A percentile compares a stretch with the other conserved stretches of the same genome.
These are phyloP conservation scores for Eumacrocentrus americanus DNA, from an alignment of 2,888 invertebrate genomes.

Conservation along the genomic window DNA sequence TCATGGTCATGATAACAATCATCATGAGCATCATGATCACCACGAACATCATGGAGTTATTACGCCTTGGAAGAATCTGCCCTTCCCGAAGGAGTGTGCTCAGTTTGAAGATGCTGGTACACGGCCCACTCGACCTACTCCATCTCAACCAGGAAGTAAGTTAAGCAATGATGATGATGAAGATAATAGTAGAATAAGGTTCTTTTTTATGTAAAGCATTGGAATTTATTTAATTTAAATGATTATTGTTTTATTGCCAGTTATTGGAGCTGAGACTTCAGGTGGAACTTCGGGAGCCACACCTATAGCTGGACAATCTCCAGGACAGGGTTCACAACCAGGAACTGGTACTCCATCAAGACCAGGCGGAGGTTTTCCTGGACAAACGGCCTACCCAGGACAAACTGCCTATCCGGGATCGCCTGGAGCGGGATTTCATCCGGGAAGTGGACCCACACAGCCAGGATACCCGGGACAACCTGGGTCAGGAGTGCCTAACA, in stretches of 20 bases:
- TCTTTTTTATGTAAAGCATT: no score
- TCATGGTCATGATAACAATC: slow-evolving; percentile 39
- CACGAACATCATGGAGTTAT: slow-evolving; percentile 65
- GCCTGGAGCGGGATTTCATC: background rate
- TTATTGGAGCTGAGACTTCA: slow-evolving; percentile 24
- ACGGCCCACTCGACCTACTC: slow-evolving; percentile 25
- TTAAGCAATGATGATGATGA: background rate
- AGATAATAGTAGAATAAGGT: no score
- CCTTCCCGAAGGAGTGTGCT: slow-evolving; percentile 77
- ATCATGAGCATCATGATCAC: slow-evolving; percentile 42
- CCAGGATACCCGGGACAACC: slow-evolving; percentile 11
- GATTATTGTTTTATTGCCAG: slow-evolving; percentile 22
- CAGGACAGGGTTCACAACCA: slow-evolving; percentile 32
- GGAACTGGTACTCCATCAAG: slow-evolving; percentile 26
- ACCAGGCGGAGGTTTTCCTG: slow-evolving; percentile 41
- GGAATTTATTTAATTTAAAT: background rate
- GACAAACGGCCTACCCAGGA: slow-evolving; percentile 30
- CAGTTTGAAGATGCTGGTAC: slow-evolving; percentile 52
- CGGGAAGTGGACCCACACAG: background rate
- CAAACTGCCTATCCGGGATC: slow-evolving; percentile 19
- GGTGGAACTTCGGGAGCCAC: slow-evolving; percentile 24
- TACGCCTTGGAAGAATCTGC: slow-evolving; percentile 72
- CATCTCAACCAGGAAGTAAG: slow-evolving; percentile 7
- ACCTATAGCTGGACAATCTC: slow-evolving; percentile 31
- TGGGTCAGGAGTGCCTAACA: slow-evolving; percentile 23